phyloP scores from a whole-genome alignment of 2,113 vertebrate genomes.

The Lamprologus tigripictilis region DNA sequence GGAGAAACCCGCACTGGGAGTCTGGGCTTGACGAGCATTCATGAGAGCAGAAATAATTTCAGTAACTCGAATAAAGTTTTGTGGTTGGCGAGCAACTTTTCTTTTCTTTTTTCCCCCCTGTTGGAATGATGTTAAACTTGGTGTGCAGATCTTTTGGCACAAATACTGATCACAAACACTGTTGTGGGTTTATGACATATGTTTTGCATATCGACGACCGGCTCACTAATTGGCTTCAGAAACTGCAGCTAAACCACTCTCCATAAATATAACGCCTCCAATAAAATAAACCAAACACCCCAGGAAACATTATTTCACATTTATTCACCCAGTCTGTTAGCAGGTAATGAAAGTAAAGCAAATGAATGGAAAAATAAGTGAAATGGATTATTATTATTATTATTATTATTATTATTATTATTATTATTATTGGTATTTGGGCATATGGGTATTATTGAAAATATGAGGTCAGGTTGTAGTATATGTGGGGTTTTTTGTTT shows the following conservation, averaged over 20 bases:
- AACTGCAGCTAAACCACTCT: not conserved
- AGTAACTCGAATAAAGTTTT: not conserved
- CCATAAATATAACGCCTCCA: not conserved
- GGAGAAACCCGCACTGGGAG: not conserved
- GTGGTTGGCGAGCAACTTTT: not conserved
- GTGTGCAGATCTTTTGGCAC: not conserved
- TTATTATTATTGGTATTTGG: not conserved
- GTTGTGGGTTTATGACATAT: not conserved
- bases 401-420: not conserved
- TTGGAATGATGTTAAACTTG: not conserved
- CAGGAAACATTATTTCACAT: not conserved
- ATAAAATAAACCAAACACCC: not conserved
- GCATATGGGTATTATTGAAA: not conserved
- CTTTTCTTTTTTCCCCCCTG: fast-evolving
- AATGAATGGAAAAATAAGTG: not conserved
- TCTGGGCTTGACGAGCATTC: not conserved
- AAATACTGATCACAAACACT: not conserved
- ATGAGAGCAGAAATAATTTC: not conserved
- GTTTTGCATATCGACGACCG: not conserved
- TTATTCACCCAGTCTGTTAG: not conserved
- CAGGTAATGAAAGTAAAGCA: not conserved
- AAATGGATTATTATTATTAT: not conserved
- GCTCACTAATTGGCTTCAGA: not conserved
- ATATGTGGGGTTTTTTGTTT: not conserved
- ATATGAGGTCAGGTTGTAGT: not conserved